Evolutionary conservation across 2,797 vertebrate genomes (phyloP).

Genomic region (Micrastur ruficollis): DNA sequence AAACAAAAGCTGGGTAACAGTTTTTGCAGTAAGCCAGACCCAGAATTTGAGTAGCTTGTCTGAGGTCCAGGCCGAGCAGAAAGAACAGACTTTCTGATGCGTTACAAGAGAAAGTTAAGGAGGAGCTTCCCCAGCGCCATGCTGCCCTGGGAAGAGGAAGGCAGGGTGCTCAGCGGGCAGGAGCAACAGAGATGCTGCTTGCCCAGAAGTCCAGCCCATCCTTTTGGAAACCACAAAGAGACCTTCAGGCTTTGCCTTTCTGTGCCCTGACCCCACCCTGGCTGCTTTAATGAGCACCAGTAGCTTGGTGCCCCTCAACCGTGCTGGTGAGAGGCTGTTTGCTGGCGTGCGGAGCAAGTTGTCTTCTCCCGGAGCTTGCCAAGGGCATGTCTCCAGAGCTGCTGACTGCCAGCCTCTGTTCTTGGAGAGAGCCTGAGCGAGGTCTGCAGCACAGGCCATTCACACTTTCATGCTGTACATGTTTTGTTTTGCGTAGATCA

Average conservation of each 20-base stretch:
- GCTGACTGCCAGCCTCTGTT: background rate
- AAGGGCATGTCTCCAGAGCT: background rate
- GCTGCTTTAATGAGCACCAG: accelerated
- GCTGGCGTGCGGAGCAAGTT: background rate
- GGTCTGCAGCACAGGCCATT: background rate
- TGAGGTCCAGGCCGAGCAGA: background rate
- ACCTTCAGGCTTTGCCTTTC: background rate
- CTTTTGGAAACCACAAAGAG: background rate
- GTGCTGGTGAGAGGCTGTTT: accelerated
- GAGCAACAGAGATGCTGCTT: background rate
- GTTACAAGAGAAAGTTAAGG: background rate
- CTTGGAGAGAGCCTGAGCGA: background rate
- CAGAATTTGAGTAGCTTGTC: background rate
- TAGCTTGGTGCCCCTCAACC: background rate
- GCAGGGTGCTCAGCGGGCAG: background rate
- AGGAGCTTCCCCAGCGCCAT: background rate
- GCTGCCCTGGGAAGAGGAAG: background rate
- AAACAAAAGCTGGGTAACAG: background rate
- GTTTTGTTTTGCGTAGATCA: background rate
- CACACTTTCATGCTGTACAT: background rate
- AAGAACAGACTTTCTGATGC: background rate
- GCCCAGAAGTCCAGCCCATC: background rate
- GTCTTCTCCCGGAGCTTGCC: background rate
- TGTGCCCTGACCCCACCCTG: background rate
- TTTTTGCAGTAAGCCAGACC: background rate